phyloP scores from a whole-genome alignment of 2,797 vertebrate species.

The Danio aesculapii region DNA sequence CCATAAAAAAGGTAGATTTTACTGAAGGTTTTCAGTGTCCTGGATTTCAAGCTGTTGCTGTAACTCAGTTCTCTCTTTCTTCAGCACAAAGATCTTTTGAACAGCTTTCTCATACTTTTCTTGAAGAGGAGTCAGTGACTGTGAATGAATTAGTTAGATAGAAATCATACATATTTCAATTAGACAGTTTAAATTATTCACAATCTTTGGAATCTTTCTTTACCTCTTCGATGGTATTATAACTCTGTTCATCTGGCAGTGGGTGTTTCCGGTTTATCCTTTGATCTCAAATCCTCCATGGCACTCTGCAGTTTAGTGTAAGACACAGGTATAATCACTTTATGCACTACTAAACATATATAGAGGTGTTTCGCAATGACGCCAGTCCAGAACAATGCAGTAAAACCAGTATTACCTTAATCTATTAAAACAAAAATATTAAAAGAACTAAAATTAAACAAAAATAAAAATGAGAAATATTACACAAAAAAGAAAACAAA shows the following conservation, averaged over 20 bases:
- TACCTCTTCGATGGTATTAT: not conserved
- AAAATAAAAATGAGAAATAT: not conserved
- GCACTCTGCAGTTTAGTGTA: slow-evolving; percentile 32
- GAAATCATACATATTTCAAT: slow-evolving; percentile 15
- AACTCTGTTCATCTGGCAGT: slow-evolving; percentile 7
- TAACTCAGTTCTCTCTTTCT: slow-evolving; percentile 68
- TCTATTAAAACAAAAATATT: not conserved
- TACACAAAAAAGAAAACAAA: not conserved
- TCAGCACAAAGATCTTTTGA: slow-evolving; percentile 72
- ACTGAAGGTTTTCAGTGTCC: slow-evolving; percentile 74
- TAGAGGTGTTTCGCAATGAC: not conserved
- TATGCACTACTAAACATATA: not conserved
- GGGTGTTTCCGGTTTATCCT: slow-evolving; percentile 8
- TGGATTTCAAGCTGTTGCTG: slow-evolving; percentile 60
- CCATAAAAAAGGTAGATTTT: slow-evolving; percentile 60
- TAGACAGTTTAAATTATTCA: not conserved
- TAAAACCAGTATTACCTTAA: not conserved
- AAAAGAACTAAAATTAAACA: too few species aligned
- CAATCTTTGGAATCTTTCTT: not conserved
- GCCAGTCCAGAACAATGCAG: not conserved
- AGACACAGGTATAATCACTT: not conserved
- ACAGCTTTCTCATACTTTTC: slow-evolving; percentile 73
- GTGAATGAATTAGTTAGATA: slow-evolving; percentile 43
- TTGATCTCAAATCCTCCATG: slow-evolving; percentile 42
- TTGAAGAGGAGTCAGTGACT: slow-evolving; percentile 63